A percentile compares a stretch with the other conserved stretches of the same genome.
phyloP scores from a whole-genome alignment of 2,888 invertebrate genomes.

The Hydroisotoma schaefferi region DNA sequence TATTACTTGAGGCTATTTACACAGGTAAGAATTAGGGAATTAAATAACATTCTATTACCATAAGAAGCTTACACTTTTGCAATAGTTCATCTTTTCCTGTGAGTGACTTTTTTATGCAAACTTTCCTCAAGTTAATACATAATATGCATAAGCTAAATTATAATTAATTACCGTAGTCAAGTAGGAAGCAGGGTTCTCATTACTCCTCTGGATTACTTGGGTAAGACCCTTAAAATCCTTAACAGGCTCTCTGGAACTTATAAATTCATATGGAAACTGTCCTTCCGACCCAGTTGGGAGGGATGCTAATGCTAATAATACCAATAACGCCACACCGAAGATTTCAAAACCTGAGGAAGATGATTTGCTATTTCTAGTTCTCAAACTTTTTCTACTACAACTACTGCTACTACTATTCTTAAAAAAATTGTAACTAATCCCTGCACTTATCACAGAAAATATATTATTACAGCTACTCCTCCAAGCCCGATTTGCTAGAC shows the following conservation, averaged over 20 bases:
- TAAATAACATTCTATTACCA: no score
- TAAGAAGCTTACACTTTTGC: no score
- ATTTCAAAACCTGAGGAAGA: no score
- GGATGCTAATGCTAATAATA: neutral
- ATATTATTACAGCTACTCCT: no score
- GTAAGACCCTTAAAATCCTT: constrained; percentile 24
- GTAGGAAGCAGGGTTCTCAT: constrained; percentile 38
- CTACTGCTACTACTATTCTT: no score
- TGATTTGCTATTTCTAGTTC: no score
- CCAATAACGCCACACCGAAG: neutral
- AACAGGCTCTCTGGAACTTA: constrained; percentile 24
- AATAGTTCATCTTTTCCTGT: neutral
- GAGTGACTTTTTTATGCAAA: neutral
- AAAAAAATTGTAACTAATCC: no score
- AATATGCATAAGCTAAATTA: neutral
- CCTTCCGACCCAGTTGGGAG: neutral
- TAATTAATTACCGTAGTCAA: constrained; percentile 39
- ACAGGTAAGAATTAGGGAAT: no score
- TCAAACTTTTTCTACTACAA: no score
- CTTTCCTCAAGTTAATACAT: no score
- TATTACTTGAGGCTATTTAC: neutral
- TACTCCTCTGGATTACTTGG: constrained; percentile 24
- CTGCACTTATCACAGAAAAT: no score
- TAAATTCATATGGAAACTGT: constrained; percentile 7
- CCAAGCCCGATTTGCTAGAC: no score